These are phyloP conservation scores for Tridacna gigas DNA, from an alignment of 2,888 invertebrate genomes.

Conservation along the genomic window DNA sequence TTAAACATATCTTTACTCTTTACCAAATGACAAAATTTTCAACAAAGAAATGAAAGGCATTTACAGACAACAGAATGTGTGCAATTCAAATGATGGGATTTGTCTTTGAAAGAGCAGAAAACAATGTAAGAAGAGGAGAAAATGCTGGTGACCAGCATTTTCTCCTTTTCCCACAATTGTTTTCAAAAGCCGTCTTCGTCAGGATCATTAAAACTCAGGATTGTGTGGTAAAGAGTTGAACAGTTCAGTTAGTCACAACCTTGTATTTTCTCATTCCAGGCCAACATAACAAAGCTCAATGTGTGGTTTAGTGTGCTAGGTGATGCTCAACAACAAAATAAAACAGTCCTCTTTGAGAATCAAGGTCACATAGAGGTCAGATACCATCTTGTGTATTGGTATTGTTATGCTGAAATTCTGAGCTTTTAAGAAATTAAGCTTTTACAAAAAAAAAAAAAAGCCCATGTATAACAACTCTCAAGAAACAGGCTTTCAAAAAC, in stretches of 20 bases:
- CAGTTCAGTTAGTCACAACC: no score
- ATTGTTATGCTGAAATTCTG: no score
- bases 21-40: neutral
- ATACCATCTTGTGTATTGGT: no score
- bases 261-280: conserved; percentile 51
- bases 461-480: neutral
- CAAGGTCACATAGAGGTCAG: conserved; percentile 54
- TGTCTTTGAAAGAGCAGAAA: neutral
- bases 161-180: neutral
- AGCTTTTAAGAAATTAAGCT: no score
- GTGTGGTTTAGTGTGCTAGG: conserved; percentile 69
- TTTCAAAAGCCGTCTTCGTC: neutral
- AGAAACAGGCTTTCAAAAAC: no score
- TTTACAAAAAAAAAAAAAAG: no score
- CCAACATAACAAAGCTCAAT: conserved; percentile 64
- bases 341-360: conserved; percentile 57
- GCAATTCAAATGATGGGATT: neutral
- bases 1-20: neutral
- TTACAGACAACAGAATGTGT: no score
- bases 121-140: neutral
- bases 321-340: conserved; percentile 55
- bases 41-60: no score
- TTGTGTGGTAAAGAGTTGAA: no score
- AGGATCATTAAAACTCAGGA: no score
- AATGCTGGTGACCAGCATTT: neutral